Base-by-base conservation (phyloP, 2,113 vertebrate genomes). In the Paraplagusia blochii region DNA sequence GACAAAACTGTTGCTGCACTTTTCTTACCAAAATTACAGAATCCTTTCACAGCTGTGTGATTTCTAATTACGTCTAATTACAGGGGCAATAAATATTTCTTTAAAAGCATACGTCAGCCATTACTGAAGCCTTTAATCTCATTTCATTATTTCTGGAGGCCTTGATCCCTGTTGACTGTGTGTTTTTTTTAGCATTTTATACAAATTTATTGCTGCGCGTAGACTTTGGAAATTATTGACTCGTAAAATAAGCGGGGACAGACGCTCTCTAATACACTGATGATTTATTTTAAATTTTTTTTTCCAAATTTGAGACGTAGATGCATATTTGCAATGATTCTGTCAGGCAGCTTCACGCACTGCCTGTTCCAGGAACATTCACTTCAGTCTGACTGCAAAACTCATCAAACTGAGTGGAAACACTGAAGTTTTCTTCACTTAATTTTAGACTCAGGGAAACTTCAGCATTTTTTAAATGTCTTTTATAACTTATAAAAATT, bases 1-100 rank as follows among this genome's bases (percentile, higher is more conserved):
- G 9, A 11, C 1, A 18, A 63, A 52, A 29, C 44, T 46, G 44
- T 58, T 16, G 56, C 38, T 66, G 29, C 53, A 46, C 18, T 16
- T 33, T 11, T 18, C 3, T 46, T n/a, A n/a, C 48, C 34, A 8
- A 42, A 14, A 71, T 47, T 42, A 57, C 14, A 35, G 9, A 11
- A 17, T 53, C 14, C 33, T 44, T 44, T 18, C 14, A 16, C 39
- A 47, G 17, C 5, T 18, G 22, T 29, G 22, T 29, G 22, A 29
- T 29, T 29, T 51, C 8, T 19, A 2, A 14, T 22, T 56, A 51
- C 8, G 6, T 7, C 7, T 29, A 9, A 11, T 38, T 53, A 39
- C 14, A 16, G 11, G 14, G 9, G 17, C 3, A 22, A 5, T 7
- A 52, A 53, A 15, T 9, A 36, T 35, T 44, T 34, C 5, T 42